Evolutionary conservation across 2,797 vertebrate genomes (phyloP).

Genomic region (Malacoraja senta): DNA sequence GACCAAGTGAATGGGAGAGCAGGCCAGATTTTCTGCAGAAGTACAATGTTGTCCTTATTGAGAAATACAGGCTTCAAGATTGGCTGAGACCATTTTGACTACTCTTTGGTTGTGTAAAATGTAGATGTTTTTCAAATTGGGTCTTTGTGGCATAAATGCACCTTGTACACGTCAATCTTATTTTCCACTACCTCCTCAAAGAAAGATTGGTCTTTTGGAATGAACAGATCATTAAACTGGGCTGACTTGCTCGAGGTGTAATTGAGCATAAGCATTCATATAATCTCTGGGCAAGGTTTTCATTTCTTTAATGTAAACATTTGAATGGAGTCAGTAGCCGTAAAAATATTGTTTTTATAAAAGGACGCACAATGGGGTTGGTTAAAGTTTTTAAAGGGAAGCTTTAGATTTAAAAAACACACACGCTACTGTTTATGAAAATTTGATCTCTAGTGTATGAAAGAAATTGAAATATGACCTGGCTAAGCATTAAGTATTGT

Average conservation of each 20-base stretch:
- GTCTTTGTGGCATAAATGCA: neutral
- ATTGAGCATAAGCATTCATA: neutral
- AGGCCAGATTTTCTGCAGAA: neutral
- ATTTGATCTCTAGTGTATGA: neutral
- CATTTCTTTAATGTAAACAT: neutral
- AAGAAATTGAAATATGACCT: conserved; percentile 7
- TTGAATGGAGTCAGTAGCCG: neutral
- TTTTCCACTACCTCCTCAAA: neutral
- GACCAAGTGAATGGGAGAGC: too few relatives aligned
- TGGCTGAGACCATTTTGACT: neutral
- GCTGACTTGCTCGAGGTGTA: neutral
- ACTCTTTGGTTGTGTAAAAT: neutral
- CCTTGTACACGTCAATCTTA: neutral
- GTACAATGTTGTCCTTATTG: neutral
- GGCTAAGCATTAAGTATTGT: neutral
- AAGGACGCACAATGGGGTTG: neutral
- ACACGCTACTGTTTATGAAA: neutral
- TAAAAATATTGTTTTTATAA: neutral
- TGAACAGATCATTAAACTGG: neutral
- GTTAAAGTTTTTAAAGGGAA: neutral
- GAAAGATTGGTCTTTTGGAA: neutral
- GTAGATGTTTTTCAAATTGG: neutral
- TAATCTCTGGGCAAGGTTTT: neutral
- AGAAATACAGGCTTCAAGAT: neutral
- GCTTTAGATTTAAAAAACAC: neutral